Evolutionary conservation across 2,113 vertebrate genomes (phyloP), one percentile per base, ranked within the genome.

Genomic region (Mixornis gularis): DNA sequence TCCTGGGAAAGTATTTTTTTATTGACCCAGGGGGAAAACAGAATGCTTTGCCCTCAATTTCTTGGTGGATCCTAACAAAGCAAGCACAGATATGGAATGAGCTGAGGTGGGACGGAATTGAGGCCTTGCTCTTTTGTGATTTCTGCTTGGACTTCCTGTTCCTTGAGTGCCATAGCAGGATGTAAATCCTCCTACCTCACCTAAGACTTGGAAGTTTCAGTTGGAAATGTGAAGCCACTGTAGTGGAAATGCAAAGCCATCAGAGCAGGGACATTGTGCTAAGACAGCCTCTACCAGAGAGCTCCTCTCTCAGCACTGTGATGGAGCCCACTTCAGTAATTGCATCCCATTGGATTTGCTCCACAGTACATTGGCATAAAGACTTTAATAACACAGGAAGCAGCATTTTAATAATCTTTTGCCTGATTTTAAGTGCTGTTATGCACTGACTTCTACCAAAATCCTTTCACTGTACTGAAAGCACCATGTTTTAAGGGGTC

Each of bases 351-450:
- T n/a, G 24, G 48, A 74, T 76, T 76, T 91, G 46, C 59, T 89
- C 48, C 26, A 40, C n/a, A 27, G 16, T n/a, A 36, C 32, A 21
- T 12, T 40, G 17, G 48, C 48, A 77, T 59, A 59, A 56, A 86
- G 79, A 63, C 55, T 77, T 79, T 38, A 83, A 27, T 60, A 72
- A 36, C 56, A 66, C 25, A 60, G 4, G 25, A 66, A 52, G 16
- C 24, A 51, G 38, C 40, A n/a, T 52, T 69, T 91, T 92, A 87
- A 86, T 66, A 59, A 76, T 48, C 34, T 89, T 95, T 82, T 79
- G 38, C 76, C 49, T 40, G 49, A 84, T 46, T 93, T 95, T 86
- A 77, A 87, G 73, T 94, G 83, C 78, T 86, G 25, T 74, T 91
- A 74, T 11, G 9, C 65, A 41, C 52, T 41, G 63, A 74, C 81